Base-by-base conservation (phyloP, 1,140 invertebrate species). In the Conus ventricosus region DNA sequence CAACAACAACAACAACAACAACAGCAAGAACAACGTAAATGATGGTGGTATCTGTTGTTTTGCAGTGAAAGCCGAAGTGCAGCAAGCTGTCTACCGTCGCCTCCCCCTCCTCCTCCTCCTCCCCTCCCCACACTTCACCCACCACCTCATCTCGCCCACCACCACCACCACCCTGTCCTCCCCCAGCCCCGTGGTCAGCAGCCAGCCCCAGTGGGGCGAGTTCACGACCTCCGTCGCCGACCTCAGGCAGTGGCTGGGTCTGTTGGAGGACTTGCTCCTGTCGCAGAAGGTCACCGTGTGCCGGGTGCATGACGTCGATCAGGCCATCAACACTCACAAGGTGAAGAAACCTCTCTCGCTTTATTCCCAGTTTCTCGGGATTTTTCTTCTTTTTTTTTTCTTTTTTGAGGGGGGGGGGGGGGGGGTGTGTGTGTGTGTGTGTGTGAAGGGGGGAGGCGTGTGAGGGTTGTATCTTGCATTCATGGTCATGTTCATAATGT, bases 301-400 rank as follows among this genome's bases (percentile, higher is more conserved):
- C 90, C 97, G 98, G 95, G 96, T 97, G 91, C 97, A 97, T 90
- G 97, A 97, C 91, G 97, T 98, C 91, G 96, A 97, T 89, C 96
- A 97, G 92, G 96, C 97, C 92, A 96, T 98, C 82, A 97, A 97
- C 92, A 98, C 98, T 94, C 97, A 98, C 94, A 97, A 97, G 97
- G 97, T 98, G 39, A 63, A 78, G 53, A 11, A 51, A 71, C 67
- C 67, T 6, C 60, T 63, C 23, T 6, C 20, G 67, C 67, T 20
- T 71, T 20, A 7, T 11, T 71, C 17, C 20, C 4, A 20, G 13
- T 71, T 20, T 71, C 11, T 39, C 39, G 60, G 60, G 60, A 20
- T 63, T 71, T 11, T 71, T 7, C 23, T 23, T 20, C 67, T 71
- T 15, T 71, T n/a, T n/a, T n/a, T n/a, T n/a, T n/a, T n/a, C n/a